Base-by-base conservation (phyloP, 2,797 vertebrate genomes). In the Sphaeramia orbicularis region DNA sequence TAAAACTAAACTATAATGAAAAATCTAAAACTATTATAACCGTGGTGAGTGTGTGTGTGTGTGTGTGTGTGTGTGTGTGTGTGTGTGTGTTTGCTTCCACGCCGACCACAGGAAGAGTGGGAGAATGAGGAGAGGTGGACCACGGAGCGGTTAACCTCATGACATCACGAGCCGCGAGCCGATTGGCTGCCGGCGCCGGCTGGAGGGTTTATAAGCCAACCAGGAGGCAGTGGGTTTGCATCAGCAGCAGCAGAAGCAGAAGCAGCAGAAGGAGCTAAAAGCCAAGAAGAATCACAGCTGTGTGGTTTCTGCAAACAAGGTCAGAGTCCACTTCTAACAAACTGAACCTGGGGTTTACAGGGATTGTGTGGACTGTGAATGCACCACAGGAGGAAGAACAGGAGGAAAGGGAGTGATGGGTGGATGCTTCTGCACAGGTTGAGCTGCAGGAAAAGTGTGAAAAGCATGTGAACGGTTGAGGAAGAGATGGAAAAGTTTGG, bases 61-160 rank as follows among this genome's bases (percentile, higher is more conserved):
- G 35, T 74, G 58, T 69, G 60, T 59, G 50, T 74, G 35, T 74
- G 58, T 69, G 60, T 59, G 50, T 74, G 35, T 44, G 50, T 52
- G 57, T 42, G 62, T 63, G 35, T 10, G 54, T 40, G 7, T 63
- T 76, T 82, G 75, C 67, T 66, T 69, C 74, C 66, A 76, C 77
- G 68, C 38, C 61, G 66, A 90, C 92, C 93, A 93, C 94, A 94
- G 93, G 91, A 95, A 93, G 94, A 92, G 93, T 94, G 94, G 94
- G 93, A 92, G 92, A 87, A 62, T 76, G 85, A 83, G 78, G 54
- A 90, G 89, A 93, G 90, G 84, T 91, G 92, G 90, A 91, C 90
- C 89, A 84, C 30, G 58, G 71, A 64, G 92, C 16, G 92, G 92
- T 94, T 93, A 93, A 93, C 91, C 88, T 88, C 91, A 91, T 91